These are phyloP conservation scores for Batillaria attramentaria DNA, from an alignment of 1,140 invertebrate species.

Conservation along the genomic window DNA sequence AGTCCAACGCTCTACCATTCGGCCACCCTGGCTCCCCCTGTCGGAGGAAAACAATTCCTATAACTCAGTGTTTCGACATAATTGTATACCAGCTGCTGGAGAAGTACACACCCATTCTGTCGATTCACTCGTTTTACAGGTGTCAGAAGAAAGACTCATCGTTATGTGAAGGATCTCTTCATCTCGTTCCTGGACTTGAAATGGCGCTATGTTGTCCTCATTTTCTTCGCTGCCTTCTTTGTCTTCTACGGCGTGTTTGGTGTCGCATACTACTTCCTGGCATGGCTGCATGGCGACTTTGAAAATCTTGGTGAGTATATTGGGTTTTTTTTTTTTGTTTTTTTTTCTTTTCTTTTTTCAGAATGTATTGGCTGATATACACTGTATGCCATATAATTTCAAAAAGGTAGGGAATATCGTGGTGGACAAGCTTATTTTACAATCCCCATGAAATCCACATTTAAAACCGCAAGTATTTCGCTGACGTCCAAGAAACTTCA, in stretches of 20 bases:
- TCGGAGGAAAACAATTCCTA: neutral
- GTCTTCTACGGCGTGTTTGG: slow-evolving; percentile 94
- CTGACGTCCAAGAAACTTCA: too few species aligned
- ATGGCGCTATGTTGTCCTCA: slow-evolving; percentile 96
- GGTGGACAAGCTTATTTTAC: too few species aligned
- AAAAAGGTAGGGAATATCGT: too few species aligned
- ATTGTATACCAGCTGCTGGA: neutral
- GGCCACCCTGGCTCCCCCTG: too few species aligned
- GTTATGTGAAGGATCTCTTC: slow-evolving; percentile 72
- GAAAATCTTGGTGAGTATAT: slow-evolving; percentile 75
- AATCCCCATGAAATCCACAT: too few species aligned
- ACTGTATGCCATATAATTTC: too few species aligned
- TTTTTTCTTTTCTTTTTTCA: too few species aligned
- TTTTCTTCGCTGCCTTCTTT: slow-evolving; percentile 92
- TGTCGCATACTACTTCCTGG: slow-evolving; percentile 92
- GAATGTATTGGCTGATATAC: too few species aligned
- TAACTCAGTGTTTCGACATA: neutral
- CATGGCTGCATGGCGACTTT: slow-evolving; percentile 82
- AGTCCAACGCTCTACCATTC: too few species aligned
- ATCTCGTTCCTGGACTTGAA: slow-evolving; percentile 74
- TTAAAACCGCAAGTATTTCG: too few species aligned
- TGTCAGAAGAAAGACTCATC: slow-evolving; percentile 31
- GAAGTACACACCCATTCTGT: neutral
- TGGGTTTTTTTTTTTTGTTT: too few species aligned
- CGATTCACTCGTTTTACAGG: neutral